These are phyloP conservation scores for Gila orcuttii DNA, from an alignment of 2,113 vertebrate genomes.

Conservation along the genomic window DNA sequence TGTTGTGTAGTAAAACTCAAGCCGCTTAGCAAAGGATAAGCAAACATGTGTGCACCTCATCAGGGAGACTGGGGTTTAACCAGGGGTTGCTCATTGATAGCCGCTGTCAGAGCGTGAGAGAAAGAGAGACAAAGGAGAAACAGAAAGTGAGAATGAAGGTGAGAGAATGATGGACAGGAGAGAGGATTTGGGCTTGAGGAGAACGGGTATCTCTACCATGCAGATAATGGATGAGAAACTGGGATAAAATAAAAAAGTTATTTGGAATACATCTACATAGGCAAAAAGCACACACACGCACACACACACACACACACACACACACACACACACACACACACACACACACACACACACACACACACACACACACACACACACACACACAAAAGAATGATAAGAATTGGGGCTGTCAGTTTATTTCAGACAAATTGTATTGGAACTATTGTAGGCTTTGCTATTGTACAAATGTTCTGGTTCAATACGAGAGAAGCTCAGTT, in stretches of 20 bases:
- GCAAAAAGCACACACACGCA: background rate
- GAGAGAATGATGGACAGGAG: conserved; percentile 37
- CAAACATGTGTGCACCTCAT: conserved; percentile 42
- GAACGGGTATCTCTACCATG: conserved; percentile 28
- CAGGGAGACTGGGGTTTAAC: conserved; percentile 36
- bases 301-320: background rate
- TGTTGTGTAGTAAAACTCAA: conserved; percentile 38
- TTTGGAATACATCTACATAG: background rate
- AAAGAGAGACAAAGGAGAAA: conserved; percentile 15
- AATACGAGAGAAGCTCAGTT: background rate
- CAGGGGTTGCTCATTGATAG: conserved; percentile 29
- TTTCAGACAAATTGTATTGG: background rate
- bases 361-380: background rate
- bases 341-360: background rate
- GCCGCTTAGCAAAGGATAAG: conserved; percentile 44
- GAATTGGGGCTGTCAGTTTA: conserved; percentile 3
- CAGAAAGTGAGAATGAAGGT: conserved; percentile 8
- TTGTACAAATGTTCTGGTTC: conserved; percentile 15
- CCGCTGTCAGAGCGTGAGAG: conserved; percentile 1
- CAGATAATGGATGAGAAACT: conserved; percentile 12
- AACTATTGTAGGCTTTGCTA: background rate
- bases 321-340: too few relatives aligned
- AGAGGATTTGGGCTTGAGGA: background rate
- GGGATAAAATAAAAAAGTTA: background rate
- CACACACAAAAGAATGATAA: background rate